phyloP scores from a whole-genome alignment of 2,113 vertebrate genomes.

The Sceloporus undulatus region DNA sequence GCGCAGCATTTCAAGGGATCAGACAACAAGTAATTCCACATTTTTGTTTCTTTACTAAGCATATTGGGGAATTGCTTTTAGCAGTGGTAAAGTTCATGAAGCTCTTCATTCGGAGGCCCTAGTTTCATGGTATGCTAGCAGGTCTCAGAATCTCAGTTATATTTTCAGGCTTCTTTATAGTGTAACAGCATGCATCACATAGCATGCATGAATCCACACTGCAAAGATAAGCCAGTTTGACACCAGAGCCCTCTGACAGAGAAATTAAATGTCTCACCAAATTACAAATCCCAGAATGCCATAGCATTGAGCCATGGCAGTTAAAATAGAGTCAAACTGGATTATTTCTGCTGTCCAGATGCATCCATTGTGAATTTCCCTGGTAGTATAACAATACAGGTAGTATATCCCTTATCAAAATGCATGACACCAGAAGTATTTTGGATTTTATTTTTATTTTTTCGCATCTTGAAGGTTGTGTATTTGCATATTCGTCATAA shows the following conservation, averaged over 20 bases:
- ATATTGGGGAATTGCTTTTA: not conserved
- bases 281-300: too few relatives aligned
- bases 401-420: not conserved
- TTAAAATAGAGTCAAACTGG: too few relatives aligned
- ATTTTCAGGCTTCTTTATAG: not conserved
- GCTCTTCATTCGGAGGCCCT: not conserved
- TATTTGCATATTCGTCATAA: too few relatives aligned
- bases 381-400: not conserved
- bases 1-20: not conserved
- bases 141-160: not conserved
- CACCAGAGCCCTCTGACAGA: too few relatives aligned
- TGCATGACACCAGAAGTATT: too few relatives aligned
- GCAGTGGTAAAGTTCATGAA: not conserved
- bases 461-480: too few relatives aligned
- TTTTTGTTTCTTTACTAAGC: not conserved
- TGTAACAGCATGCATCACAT: not conserved
- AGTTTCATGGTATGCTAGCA: not conserved
- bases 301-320: too few relatives aligned
- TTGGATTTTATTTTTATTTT: too few relatives aligned
- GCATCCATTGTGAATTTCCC: not conserved
- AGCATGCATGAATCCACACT: too few relatives aligned
- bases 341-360: too few relatives aligned
- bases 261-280: too few relatives aligned
- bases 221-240: too few relatives aligned
- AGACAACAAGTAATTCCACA: not conserved